Base-by-base conservation (phyloP, 2,113 vertebrate genomes). In the Phalacrocorax pelagicus region DNA sequence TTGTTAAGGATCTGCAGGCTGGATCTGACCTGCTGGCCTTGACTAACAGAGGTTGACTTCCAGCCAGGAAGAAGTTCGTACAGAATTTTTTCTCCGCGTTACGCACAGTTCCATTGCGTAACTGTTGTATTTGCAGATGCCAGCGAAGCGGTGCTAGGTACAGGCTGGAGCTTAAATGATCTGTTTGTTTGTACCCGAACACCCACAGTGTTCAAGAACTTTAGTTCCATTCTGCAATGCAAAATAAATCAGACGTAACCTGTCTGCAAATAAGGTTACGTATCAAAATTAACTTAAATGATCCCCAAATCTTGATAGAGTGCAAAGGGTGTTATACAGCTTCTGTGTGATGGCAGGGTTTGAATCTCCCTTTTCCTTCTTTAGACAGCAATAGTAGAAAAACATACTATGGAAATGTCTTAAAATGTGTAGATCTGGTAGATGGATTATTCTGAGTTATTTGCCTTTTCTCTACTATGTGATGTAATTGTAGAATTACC, bases 71-170 rank as follows among this genome's bases (percentile, higher is more conserved):
- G 55, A 19, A 34, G 16, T 36, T 46, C 22, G 30, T 8, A n/a
- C 44, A 32, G 26, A 24, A 2, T 22, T 38, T 42, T 73, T n/a
- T n/a, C 40, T 58, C 44, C 13, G 1, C 22, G 18, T 61, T 81
- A 22, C 11, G 6, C 30, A 3, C 15, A 18, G 26, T 54, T 88
- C 44, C 11, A 16, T 13, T 34, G 5, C 1, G 0, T 26, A 18
- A 16, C 15, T 17, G 27, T 21, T 59, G 14, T 27, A 6, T 15
- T 7, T 63, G 38, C 20, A 34, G 69, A 9, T 21, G 34, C 8
- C 2, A 7, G 38, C 3, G 55, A 52, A 40, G 19, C 9, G 42
- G 61, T n/a, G n/a, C 52, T 42, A 22, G 40, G 15, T 40, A 21
- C 11, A 10, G 30, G 5, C 13, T 16, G 18, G n/a, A 27, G n/a